Base-by-base conservation (phyloP, 1,140 invertebrate genomes). In the Lethrus apterus region DNA sequence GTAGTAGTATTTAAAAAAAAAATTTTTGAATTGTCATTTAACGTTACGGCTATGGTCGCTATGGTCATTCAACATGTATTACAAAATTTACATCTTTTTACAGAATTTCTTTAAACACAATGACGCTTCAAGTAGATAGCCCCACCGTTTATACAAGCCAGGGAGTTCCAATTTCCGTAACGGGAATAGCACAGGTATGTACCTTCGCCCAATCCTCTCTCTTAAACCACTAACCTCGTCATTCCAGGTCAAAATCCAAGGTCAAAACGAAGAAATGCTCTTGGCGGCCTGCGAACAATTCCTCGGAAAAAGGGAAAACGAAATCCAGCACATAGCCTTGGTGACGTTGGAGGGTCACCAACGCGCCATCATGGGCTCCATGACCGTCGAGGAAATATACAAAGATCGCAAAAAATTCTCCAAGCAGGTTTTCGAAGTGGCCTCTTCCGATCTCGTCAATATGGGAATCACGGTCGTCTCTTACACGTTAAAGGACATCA, bases 301-400 rank as follows among this genome's bases (percentile, higher is more conserved):
- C 72, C 73, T 98, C 18, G 93, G 93, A 15, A 97, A 97, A 74
- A 70, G 76, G 1, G 90, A 95, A 65, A 59, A 77, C 4, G 90
- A 96, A 67, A 94, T 98, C 49, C 87, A 88, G 58, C 81, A 89
- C 58, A 92, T 98, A 65, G 93, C 93, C 17, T 73, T 95, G 34
- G 93, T 96, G 26, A 98, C 94, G 31, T 70, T 98, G 14, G 94
- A 98, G 72, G 94, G 94, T 51, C 94, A 98, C 69, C 94, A 98
- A 71, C 73, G 94, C 54, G 93, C 93, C 48, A 98, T 98, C 46
- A 98, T 98, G 93, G 94, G 94, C 5, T 93, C 90, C 50, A 98
- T 98, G 93, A 96, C 93, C 23, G 93, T 98, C 8, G 93, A 97
- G 75, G 94, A 98, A 74, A 98, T 98, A 64, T 98, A 98, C 70